Percentiles rank a stretch among this genome's conserved stretches.
These are phyloP conservation scores for Ptilonorhynchus violaceus DNA, from an alignment of 2,113 vertebrate species.

Conservation along the genomic window DNA sequence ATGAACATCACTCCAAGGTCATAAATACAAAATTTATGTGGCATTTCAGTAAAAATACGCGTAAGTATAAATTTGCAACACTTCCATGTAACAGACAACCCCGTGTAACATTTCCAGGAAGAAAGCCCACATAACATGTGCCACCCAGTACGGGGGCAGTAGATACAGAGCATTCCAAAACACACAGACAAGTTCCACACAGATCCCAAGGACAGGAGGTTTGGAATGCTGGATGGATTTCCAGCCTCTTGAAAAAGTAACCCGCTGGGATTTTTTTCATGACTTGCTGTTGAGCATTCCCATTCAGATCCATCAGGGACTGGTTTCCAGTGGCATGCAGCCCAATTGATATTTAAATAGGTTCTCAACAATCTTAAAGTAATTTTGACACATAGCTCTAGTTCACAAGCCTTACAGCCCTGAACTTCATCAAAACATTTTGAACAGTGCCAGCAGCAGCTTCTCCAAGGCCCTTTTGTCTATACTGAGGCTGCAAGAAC, in stretches of 20 bases:
- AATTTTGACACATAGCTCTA: neutral
- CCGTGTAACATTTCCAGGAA: neutral
- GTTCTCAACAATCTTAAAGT: neutral
- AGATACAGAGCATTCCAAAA: neutral
- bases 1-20: neutral
- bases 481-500: neutral
- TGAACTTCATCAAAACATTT: neutral
- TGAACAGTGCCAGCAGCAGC: neutral
- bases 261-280: neutral
- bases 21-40: slow-evolving; percentile 53
- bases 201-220: neutral
- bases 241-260: neutral
- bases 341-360: neutral
- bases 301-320: neutral
- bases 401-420: neutral
- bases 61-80: neutral
- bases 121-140: neutral
- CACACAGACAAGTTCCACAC: neutral
- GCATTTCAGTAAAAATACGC: slow-evolving; percentile 39
- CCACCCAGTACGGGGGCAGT: neutral
- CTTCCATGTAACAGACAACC: slow-evolving; percentile 6
- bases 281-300: neutral
- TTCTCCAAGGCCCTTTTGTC: neutral
- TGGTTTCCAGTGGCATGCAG: neutral
- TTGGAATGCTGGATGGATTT: neutral